A percentile compares a stretch with the other conserved stretches of the same genome.
Evolutionary conservation across 2,113 vertebrate species (phyloP).

Genomic region (Pyrgilauda ruficollis): DNA sequence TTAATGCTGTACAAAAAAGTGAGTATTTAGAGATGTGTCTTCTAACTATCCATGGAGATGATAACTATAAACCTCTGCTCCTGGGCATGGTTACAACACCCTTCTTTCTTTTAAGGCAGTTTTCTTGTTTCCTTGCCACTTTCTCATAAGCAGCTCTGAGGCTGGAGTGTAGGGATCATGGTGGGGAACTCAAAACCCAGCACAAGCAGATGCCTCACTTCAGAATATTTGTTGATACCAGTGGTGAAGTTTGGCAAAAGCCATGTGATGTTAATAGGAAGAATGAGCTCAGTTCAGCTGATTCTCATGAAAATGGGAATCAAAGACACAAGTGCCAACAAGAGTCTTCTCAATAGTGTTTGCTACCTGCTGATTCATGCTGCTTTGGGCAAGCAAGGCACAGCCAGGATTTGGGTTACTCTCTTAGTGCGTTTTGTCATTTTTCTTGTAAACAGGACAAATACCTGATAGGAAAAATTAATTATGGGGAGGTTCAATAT

Average conservation of each 20-base stretch:
- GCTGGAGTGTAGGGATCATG: accelerated
- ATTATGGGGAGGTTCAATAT: neutral
- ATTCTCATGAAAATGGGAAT: neutral
- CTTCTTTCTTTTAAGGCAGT: neutral
- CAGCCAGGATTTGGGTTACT: neutral
- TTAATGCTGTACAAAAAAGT: accelerated
- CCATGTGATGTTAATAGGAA: neutral
- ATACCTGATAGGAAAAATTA: neutral
- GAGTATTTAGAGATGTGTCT: neutral
- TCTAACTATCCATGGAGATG: neutral
- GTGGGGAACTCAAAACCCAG: neutral
- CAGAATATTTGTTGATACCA: neutral
- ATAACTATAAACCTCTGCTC: neutral
- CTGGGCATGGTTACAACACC: neutral
- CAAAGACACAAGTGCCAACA: neutral
- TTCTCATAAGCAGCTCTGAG: neutral
- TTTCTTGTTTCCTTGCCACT: neutral
- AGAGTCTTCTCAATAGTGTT: neutral
- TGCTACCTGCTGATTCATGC: neutral
- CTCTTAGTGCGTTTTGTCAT: accelerated
- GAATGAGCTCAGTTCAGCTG: neutral
- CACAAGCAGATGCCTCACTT: neutral
- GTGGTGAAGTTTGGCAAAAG: neutral
- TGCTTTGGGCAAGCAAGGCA: neutral
- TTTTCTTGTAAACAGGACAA: neutral